Evolutionary conservation across 2,797 vertebrate genomes (phyloP), one percentile per base, ranked within the genome.

Genomic region (Tenualosa ilisha): DNA sequence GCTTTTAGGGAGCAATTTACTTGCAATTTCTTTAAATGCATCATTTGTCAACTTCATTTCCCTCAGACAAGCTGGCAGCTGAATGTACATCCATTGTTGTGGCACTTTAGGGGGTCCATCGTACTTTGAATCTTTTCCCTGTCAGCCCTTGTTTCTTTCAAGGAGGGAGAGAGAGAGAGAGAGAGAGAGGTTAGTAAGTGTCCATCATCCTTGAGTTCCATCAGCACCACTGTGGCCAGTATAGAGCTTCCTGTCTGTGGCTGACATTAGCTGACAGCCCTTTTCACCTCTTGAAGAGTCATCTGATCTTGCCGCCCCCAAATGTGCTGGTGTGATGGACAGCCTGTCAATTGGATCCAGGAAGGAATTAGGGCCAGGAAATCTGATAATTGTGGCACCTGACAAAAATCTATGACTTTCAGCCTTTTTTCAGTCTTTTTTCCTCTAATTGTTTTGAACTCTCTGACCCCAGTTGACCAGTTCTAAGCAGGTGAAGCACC

Each of bases 281-380:
- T 56, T 79, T 79, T 79, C 81, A 82, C 84, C 82, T 85, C 81
- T 82, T 50, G n/a, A 81, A 51, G 31, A 26, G 61, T 83, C 37
- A 83, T 88, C 26, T 86, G 40, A 83, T 84, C 86, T 86, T n/a
- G 2, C 49, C 6, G 20, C 20, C 46, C n/a, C 26, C 26, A 37
- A 2, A 51, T 31, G 53, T 11, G 40, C 59, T 11, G 26, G 83
- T 43, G 84, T 89, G 86, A 89, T 51, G 82, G 89, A 89, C 85
- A 89, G 84, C 75, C 53, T 81, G 83, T 82, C 89, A 85, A 82
- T 82, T 75, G 37, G 54, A 83, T 37, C 61, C 15, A 40, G 63
- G 83, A 79, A 84, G 24, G 75, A 85, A 87, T 88, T 89, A 87
- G 75, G 86, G 82, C 50, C 50, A 40, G 68, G 79, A 84, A 89